Evolutionary conservation across 64 coral and sea anemone species (phyloP).

Genomic region (Porites australiensis): DNA sequence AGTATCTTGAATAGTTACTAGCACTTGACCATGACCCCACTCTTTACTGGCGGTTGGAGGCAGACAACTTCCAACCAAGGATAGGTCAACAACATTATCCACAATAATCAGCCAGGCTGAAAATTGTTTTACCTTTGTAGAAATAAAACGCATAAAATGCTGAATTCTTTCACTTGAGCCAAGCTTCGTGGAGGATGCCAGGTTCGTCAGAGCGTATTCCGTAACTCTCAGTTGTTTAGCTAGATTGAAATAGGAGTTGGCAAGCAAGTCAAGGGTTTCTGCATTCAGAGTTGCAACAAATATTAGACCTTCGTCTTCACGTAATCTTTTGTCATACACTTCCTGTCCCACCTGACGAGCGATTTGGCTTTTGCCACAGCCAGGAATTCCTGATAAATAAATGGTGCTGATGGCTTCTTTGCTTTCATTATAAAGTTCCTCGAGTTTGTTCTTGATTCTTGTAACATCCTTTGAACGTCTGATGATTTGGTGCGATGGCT

Average conservation of each 20-base stretch:
- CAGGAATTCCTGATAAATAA: not conserved
- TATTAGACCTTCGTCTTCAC: not conserved
- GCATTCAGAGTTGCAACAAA: conserved; percentile 1
- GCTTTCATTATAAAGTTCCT: not conserved
- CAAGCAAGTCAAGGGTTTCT: not conserved
- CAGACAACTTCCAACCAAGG: not conserved
- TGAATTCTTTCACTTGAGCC: not conserved
- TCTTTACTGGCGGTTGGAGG: conserved; percentile 14
- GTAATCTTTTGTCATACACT: not conserved
- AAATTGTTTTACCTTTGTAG: not conserved
- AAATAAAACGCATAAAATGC: not conserved
- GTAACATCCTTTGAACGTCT: not conserved
- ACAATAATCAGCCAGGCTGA: not conserved
- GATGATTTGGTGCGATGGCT: not conserved
- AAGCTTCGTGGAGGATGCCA: not conserved
- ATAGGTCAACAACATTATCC: not conserved
- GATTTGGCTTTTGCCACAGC: not conserved
- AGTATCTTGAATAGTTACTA: not conserved
- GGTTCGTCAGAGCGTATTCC: not conserved
- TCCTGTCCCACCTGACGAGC: not conserved
- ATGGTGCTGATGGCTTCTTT: not conserved
- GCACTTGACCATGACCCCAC: conserved; percentile 32
- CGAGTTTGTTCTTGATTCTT: not conserved
- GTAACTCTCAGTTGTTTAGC: not conserved
- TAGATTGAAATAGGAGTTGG: conserved; percentile 14